Base-by-base conservation (phyloP, 2,797 vertebrate species). In the Apogon hyalosoma region DNA sequence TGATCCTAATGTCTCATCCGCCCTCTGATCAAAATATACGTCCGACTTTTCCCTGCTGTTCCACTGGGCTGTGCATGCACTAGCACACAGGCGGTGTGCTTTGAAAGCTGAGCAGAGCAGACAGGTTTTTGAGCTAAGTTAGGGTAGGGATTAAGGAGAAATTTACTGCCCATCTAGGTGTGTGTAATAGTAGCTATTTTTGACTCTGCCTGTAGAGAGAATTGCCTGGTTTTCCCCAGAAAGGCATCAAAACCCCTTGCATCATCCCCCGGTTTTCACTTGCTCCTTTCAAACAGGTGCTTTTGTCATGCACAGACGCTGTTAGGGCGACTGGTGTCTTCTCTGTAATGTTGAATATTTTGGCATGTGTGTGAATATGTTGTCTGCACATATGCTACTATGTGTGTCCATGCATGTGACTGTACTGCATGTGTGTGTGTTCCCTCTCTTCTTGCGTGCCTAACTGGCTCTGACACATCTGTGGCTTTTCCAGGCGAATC, bases 381-480 rank as follows among this genome's bases (percentile, higher is more conserved):
- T 14, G 52, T 79, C 14, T 54, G 14, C 65, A 47, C 52, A 59
- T 72, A 72, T 75, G 79, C 42, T 55, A 10, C n/a, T 63, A 46
- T 75, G 36, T 46, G 66, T 21, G 62, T 11, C 39, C 65, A 71
- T 10, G 73, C 56, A 50, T 74, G 63, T 74, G 78, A 62, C 76
- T 63, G 55, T 19, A 40, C 49, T 43, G 73, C 14, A 55, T 80
- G 62, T 55, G 56, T 48, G 69, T 10, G 42, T 51, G 65, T 45
- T 63, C 49, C 46, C 50, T 71, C 65, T 85, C 63, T 62, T 83
- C 75, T 75, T 68, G 79, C 71, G 47, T 80, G 83, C 69, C 83
- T 90, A 90, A 90, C 79, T 75, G 65, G 33, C 81, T 87, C 76
- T 86, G 90, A 92, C 87, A 84, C 85, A 82, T 89, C 81, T 83